Evolutionary conservation across 2,888 invertebrate genomes (phyloP), one percentile per base, ranked within the genome.

Genomic region (Julus scanicus): DNA sequence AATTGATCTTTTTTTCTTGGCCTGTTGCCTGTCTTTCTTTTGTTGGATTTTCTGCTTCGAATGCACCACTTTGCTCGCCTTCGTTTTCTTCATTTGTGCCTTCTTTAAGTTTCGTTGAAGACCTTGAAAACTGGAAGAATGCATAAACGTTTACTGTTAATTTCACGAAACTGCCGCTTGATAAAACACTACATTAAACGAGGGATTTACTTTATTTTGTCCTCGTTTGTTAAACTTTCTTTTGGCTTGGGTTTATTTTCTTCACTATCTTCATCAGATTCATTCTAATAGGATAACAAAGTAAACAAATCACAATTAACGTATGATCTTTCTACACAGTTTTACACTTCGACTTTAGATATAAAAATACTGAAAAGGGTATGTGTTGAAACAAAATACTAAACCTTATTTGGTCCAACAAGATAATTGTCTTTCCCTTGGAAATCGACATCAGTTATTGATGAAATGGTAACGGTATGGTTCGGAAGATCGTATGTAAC

Each of bases 381-480:
- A 29, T 29, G 29, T 29, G 29, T n/a, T 9, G 48, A 84, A 84
- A 84, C 13, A 84, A 84, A 84, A 17, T 39, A 84, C 2, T 40
- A 4, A 84, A 87, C 89, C 80, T 88, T 89, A 44, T 89, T 89
- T 49, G 85, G 86, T 29, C 89, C 89, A 6, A 89, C 37, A 0
- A 39, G 29, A n/a, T 86, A n/a, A 80, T 88, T 80, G 48, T 57
- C 80, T 29, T 57, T 53, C 44, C 88, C 88, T 80, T 80, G 83
- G 37, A 89, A 88, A 88, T 89, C 89, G 5, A 89, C 84, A 17
- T 88, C 88, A 1, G 40, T 37, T n/a, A 87, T 83, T 11, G 89
- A 63, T 49, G 84, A 49, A 37, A 89, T 84, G 6, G 89, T 88
- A 8, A 89, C 89, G 9, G 88, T 88, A 80, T 89, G 89, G 39